Evolutionary conservation across 2,888 invertebrate species (phyloP).

Genomic region (Callosobruchus maculatus): DNA sequence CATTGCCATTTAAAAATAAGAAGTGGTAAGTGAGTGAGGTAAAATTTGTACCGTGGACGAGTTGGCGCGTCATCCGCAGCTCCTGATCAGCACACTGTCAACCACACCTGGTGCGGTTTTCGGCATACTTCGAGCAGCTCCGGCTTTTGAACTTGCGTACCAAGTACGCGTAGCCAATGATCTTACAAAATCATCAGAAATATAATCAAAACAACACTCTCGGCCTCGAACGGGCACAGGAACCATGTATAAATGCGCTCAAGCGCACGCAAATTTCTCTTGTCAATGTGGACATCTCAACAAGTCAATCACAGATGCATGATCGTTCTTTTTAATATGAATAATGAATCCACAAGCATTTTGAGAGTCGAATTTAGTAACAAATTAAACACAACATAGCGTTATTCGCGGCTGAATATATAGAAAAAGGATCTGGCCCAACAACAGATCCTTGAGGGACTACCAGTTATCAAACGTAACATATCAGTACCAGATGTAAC

Average conservation of each 20-base stretch:
- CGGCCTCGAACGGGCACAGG: slow-evolving; percentile 14
- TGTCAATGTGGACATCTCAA: background rate
- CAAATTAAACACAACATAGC: background rate
- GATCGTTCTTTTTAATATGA: background rate
- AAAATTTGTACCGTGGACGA: slow-evolving; percentile 46
- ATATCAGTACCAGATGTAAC: too few relatives aligned
- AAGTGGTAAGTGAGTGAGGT: background rate
- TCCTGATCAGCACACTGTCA: slow-evolving; percentile 41
- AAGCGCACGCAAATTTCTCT: background rate
- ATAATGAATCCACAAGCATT: background rate
- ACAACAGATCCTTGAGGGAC: background rate
- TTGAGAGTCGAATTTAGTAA: background rate
- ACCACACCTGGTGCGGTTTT: slow-evolving; percentile 48
- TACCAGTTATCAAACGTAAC: background rate
- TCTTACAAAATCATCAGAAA: slow-evolving; percentile 50
- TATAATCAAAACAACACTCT: slow-evolving; percentile 50
- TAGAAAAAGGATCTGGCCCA: background rate
- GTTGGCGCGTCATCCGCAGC: slow-evolving; percentile 45
- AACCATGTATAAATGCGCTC: slow-evolving; percentile 47
- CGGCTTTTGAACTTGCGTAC: slow-evolving; percentile 29
- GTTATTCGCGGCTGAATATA: too few relatives aligned
- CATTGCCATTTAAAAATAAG: background rate
- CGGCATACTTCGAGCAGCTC: slow-evolving; percentile 48
- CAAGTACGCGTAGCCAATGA: slow-evolving; percentile 40
- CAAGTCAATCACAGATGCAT: background rate